Conservation (phyloP, 1,140 invertebrate genomes). For the Notospermus geniculatus region DNA sequence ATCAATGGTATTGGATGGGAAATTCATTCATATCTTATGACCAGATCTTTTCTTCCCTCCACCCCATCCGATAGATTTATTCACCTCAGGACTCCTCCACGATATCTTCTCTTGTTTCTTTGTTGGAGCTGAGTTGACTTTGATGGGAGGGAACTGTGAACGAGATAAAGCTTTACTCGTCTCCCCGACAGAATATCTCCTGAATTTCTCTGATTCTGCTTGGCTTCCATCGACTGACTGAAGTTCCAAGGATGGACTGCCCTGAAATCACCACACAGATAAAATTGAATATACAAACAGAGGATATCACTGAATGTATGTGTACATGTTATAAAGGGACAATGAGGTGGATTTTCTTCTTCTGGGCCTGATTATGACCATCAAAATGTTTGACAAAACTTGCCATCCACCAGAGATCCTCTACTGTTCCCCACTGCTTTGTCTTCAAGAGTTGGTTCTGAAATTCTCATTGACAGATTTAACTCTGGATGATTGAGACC, state of each 20-base stretch:
- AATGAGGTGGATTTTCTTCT: too few species aligned
- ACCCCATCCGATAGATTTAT: conserved; percentile 41
- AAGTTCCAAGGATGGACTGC: conserved; percentile 33
- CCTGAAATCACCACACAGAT: too few species aligned
- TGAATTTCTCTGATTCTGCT: conserved; percentile 17
- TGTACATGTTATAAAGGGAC: too few species aligned
- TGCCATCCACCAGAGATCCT: too few species aligned
- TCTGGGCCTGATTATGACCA: too few species aligned
- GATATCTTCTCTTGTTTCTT: conserved; percentile 39
- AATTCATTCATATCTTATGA: not conserved
- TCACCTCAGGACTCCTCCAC: conserved; percentile 33
- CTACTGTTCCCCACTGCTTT: too few species aligned
- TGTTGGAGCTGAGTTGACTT: conserved; percentile 28
- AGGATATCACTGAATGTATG: too few species aligned
- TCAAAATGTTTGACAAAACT: too few species aligned
- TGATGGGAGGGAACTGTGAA: conserved; percentile 38
- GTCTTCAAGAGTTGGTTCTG: too few species aligned
- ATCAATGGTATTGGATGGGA: too few species aligned
- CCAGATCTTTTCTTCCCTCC: conserved; percentile 37
- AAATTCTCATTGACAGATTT: too few species aligned
- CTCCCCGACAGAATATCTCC: conserved; percentile 27
- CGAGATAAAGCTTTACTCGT: conserved; percentile 8
- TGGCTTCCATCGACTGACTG: conserved; percentile 34
- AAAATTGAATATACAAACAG: too few species aligned
- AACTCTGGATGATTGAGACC: conserved; percentile 38